These are phyloP conservation scores for Metaphire vulgaris DNA, from an alignment of 1,140 invertebrate genomes.

Conservation along the genomic window DNA sequence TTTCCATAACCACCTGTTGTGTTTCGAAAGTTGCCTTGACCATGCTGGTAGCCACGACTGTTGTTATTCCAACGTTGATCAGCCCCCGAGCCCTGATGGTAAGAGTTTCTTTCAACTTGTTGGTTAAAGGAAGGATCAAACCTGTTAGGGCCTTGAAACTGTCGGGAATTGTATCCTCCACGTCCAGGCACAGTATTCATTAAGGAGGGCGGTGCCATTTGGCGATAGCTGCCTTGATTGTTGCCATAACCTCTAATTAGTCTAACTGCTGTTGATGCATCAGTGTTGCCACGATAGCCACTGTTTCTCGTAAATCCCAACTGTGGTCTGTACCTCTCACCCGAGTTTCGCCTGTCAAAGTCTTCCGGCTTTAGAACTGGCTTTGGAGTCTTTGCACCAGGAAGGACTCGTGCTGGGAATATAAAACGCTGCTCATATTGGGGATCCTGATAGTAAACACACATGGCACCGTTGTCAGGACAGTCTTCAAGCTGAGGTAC, in stretches of 20 bases:
- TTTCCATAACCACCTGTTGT: neutral
- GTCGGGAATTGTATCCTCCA: too few species aligned
- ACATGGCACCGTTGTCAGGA: slow-evolving; percentile 50
- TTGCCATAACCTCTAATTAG: slow-evolving; percentile 40
- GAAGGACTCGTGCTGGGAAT: slow-evolving; percentile 68
- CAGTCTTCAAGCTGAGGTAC: slow-evolving; percentile 37
- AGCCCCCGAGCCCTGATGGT: too few species aligned
- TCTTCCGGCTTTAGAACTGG: slow-evolving; percentile 73
- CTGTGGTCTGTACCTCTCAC: slow-evolving; percentile 40
- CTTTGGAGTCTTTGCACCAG: slow-evolving; percentile 62
- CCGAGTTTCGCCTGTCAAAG: slow-evolving; percentile 52
- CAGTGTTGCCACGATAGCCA: slow-evolving; percentile 41
- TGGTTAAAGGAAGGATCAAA: too few species aligned
- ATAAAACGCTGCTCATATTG: slow-evolving; percentile 67
- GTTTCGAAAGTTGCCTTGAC: neutral
- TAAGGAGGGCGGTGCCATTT: neutral
- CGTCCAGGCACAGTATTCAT: too few species aligned
- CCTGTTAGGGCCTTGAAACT: too few species aligned
- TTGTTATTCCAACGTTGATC: neutral
- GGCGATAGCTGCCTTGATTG: neutral
- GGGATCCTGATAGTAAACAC: slow-evolving; percentile 73
- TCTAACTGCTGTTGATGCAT: slow-evolving; percentile 39
- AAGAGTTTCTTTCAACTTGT: too few species aligned
- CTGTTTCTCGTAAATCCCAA: slow-evolving; percentile 41
- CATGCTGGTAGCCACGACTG: neutral